phyloP scores from a whole-genome alignment of 2,797 vertebrate genomes.

The Thalassophryne amazonica region DNA sequence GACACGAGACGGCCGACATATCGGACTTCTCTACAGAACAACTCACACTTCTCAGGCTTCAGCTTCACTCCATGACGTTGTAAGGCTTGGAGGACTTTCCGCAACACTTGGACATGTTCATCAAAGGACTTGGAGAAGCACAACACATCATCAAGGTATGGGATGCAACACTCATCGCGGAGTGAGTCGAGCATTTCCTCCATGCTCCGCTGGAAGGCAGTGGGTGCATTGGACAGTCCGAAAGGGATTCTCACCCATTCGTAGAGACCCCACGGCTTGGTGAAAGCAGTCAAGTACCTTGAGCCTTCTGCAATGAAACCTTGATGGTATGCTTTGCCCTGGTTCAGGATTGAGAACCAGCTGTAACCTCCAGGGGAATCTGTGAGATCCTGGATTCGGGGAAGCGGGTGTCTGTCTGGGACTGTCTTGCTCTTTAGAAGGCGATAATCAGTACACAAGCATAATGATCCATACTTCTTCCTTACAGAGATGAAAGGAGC shows the following conservation, averaged over 20 bases:
- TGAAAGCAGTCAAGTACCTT: conserved; percentile 2
- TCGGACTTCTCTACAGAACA: neutral
- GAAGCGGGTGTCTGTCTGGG: too few species aligned
- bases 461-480: too few species aligned
- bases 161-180: conserved; percentile 8
- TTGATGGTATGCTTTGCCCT: too few species aligned
- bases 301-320: neutral
- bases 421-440: too few species aligned
- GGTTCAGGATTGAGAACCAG: too few species aligned
- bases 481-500: neutral
- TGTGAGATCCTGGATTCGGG: too few species aligned
- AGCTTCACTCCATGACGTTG: neutral
- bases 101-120: neutral
- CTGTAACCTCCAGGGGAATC: too few species aligned
- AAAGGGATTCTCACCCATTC: conserved; percentile 8
- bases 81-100: neutral
- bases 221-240: too few species aligned
- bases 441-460: too few species aligned
- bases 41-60: neutral
- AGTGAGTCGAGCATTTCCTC: too few species aligned
- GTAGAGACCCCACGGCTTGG: conserved; percentile 5
- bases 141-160: neutral
- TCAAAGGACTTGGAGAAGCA: neutral
- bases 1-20: conserved; percentile 1
- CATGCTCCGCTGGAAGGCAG: conserved; percentile 14